phyloP scores from a whole-genome alignment of 2,888 invertebrate species.

The Alentia gelatinosa region DNA sequence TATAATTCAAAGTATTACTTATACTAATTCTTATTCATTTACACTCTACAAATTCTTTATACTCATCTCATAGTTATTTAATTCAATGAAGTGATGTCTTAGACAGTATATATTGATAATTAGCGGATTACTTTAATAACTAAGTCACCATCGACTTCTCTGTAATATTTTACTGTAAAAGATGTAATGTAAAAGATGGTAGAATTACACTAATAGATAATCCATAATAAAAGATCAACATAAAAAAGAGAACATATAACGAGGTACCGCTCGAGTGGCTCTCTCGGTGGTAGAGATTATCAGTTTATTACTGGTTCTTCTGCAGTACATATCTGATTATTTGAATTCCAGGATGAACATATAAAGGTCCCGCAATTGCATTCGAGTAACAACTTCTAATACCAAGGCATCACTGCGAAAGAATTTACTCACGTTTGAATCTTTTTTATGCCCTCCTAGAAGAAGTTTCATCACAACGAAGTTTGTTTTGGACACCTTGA shows the following conservation, averaged over 20 bases:
- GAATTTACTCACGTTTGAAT: conserved; percentile 84
- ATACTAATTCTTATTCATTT: no score
- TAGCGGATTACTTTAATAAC: no score
- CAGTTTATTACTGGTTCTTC: background rate
- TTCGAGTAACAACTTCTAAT: background rate
- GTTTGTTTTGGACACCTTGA: conserved; percentile 96
- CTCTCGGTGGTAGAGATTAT: no score
- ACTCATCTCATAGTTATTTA: no score
- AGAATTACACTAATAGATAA: no score
- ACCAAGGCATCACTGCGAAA: background rate
- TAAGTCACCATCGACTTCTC: no score
- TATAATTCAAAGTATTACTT: no score
- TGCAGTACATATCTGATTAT: background rate
- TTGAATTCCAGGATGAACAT: background rate
- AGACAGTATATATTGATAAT: no score
- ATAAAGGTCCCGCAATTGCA: background rate
- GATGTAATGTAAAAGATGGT: no score
- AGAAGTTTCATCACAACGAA: conserved; percentile 95
- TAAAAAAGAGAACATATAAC: background rate
- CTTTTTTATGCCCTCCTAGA: conserved; percentile 94
- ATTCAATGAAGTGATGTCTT: no score
- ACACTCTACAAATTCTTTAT: no score
- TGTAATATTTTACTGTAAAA: no score
- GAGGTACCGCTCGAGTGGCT: background rate
- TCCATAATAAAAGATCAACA: background rate